Percentiles rank a stretch among this genome's conserved stretches.
Evolutionary conservation across 2,888 invertebrate genomes (phyloP).

Genomic region (Dorcus parallelipipedus): DNA sequence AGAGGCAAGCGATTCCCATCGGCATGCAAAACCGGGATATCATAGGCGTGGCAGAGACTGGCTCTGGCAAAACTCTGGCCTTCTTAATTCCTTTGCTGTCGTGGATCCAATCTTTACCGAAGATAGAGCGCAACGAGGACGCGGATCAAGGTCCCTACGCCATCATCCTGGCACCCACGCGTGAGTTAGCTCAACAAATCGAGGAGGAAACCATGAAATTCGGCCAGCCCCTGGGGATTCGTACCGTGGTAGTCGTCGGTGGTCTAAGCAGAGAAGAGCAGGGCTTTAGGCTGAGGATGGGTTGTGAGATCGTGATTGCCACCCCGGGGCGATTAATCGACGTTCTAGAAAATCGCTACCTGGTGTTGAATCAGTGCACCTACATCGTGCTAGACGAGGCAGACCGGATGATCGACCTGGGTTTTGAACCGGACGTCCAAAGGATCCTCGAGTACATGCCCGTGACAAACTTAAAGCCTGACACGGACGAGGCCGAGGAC

Average conservation of each 20-base stretch:
- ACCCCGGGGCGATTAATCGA: slow-evolving; percentile 99
- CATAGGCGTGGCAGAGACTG: slow-evolving; percentile 99
- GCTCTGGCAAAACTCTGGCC: slow-evolving; percentile 94
- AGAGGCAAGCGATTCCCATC: slow-evolving; percentile 98
- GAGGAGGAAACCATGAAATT: slow-evolving; percentile 99
- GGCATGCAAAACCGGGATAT: slow-evolving; percentile 93
- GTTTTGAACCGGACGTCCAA: slow-evolving; percentile 97
- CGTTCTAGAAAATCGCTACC: slow-evolving; percentile 95
- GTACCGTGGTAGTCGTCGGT: slow-evolving; percentile 97
- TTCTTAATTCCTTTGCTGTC: slow-evolving; percentile 95
- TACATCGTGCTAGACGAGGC: slow-evolving; percentile 96
- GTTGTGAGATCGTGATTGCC: slow-evolving; percentile 99
- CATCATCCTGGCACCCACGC: slow-evolving; percentile 98
- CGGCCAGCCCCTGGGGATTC: slow-evolving; percentile 86
- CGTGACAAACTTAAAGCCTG: slow-evolving; percentile 96
- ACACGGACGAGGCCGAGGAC: slow-evolving; percentile 97
- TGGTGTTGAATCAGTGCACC: slow-evolving; percentile 95
- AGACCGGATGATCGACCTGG: slow-evolving; percentile 99
- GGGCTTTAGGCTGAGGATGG: slow-evolving; percentile 92
- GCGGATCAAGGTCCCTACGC: slow-evolving; percentile 97
- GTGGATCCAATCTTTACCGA: slow-evolving; percentile 98
- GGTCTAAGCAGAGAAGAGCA: slow-evolving; percentile 97
- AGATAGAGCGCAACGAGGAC: slow-evolving; percentile 87
- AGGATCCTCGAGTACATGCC: slow-evolving; percentile 98
- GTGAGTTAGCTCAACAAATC: slow-evolving; percentile 98